Evolutionary conservation across 2,888 invertebrate genomes (phyloP).

Genomic region (Sycophila texana): DNA sequence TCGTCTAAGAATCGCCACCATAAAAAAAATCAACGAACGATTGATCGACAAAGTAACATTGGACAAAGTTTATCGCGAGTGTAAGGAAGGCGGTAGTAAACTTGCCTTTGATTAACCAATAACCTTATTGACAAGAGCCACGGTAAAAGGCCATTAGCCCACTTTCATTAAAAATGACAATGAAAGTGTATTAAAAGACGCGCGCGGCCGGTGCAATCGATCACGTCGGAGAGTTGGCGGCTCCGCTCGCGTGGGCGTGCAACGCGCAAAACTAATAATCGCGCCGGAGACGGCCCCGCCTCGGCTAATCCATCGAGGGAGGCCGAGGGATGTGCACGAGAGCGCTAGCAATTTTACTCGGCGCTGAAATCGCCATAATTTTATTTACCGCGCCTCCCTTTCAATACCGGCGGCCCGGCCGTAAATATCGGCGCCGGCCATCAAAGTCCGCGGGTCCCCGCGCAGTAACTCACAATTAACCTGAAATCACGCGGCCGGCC

Average conservation of each 20-base stretch:
- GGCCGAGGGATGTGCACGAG: not conserved
- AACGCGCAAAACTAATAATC: slow-evolving; percentile 44
- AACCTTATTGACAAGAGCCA: slow-evolving; percentile 33
- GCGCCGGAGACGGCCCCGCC: not conserved
- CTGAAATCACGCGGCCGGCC: slow-evolving; percentile 39
- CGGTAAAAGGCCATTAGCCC: slow-evolving; percentile 29
- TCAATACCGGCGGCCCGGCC: slow-evolving; percentile 9
- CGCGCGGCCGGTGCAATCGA: not conserved
- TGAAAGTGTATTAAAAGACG: slow-evolving; percentile 46
- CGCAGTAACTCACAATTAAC: slow-evolving; percentile 53
- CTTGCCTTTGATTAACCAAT: slow-evolving; percentile 40
- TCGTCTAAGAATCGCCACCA: no score
- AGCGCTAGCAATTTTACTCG: slow-evolving; percentile 28
- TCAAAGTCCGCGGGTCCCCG: slow-evolving; percentile 35
- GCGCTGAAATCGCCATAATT: slow-evolving; percentile 53
- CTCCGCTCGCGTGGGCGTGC: not conserved
- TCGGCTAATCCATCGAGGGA: slow-evolving; percentile 43
- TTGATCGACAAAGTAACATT: no score
- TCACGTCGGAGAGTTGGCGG: not conserved
- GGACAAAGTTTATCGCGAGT: not conserved
- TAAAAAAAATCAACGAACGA: no score
- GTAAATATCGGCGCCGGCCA: slow-evolving; percentile 28
- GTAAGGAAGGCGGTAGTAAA: slow-evolving; percentile 2
- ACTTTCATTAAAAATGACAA: slow-evolving; percentile 51
- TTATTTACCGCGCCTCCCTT: slow-evolving; percentile 49